These are phyloP conservation scores for Leptinotarsa undecemlineata DNA, from an alignment of 1,140 invertebrate species.

Conservation along the genomic window DNA sequence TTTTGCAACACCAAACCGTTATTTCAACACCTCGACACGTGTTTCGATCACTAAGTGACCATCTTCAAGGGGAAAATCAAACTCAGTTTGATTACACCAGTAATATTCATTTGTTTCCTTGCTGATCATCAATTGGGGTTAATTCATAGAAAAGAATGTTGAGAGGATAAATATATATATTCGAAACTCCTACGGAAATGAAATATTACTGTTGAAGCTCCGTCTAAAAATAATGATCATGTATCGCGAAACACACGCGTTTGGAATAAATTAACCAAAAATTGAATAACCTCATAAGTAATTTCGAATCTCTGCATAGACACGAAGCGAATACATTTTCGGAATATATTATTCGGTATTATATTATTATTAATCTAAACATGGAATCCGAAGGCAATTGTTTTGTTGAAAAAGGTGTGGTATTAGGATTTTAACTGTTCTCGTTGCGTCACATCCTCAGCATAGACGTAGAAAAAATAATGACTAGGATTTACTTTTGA, in stretches of 20 bases:
- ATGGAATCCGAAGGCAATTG: slow-evolving; percentile 27
- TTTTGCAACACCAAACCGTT: too few species aligned
- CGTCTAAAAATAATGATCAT: neutral
- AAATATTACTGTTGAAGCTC: neutral
- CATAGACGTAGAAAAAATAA: slow-evolving; percentile 1
- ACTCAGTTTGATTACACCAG: too few species aligned
- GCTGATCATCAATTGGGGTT: neutral
- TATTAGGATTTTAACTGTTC: slow-evolving; percentile 27
- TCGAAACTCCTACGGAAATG: neutral
- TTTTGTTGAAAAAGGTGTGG: slow-evolving; percentile 33
- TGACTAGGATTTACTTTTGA: slow-evolving; percentile 12
- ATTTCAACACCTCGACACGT: too few species aligned
- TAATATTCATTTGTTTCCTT: neutral
- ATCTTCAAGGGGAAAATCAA: too few species aligned
- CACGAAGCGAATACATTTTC: slow-evolving; percentile 19
- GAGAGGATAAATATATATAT: neutral
- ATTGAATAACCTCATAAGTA: slow-evolving; percentile 24
- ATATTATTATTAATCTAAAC: slow-evolving; percentile 31
- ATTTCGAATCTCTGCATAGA: slow-evolving; percentile 12
- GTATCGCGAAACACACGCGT: slow-evolving; percentile 9
- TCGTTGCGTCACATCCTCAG: slow-evolving; percentile 24
- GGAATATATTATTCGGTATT: slow-evolving; percentile 25
- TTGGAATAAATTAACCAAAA: slow-evolving; percentile 16
- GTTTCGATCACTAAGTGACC: too few species aligned
- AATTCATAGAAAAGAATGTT: neutral